Evolutionary conservation across 2,113 vertebrate genomes (phyloP).

Genomic region (Dinomys branickii): DNA sequence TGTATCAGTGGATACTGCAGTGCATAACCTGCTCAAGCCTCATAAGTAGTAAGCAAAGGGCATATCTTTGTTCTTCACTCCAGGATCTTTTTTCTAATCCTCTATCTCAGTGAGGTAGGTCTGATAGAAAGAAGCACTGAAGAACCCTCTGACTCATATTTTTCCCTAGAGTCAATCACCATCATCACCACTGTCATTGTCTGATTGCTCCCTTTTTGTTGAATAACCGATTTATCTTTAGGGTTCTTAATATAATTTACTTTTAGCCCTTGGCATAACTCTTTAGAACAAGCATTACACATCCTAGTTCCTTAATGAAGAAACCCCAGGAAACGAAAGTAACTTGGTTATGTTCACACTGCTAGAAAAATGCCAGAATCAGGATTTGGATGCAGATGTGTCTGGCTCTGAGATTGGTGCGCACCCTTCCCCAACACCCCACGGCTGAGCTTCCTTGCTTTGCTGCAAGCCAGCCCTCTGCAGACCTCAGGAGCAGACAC

Average conservation of each 20-base stretch:
- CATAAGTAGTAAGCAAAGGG: background rate
- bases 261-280: background rate
- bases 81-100: background rate
- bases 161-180: background rate
- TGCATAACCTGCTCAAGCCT: background rate
- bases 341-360: background rate
- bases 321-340: background rate
- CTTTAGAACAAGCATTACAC: background rate
- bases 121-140: background rate
- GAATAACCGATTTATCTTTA: background rate
- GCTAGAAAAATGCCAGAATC: background rate
- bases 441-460: background rate
- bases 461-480: background rate
- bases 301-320: background rate
- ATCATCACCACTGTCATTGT: background rate
- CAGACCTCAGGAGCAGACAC: background rate
- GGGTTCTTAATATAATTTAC: background rate
- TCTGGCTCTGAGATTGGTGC: background rate
- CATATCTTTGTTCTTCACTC: background rate
- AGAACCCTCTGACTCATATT: background rate
- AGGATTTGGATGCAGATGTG: background rate
- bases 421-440: background rate
- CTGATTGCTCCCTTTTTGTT: background rate
- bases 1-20: too few species aligned
- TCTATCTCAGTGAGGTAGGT: background rate